Evolutionary conservation across 2,113 vertebrate genomes (phyloP), one percentile per base, ranked within the genome.

Genomic region (Colossoma macropomum): DNA sequence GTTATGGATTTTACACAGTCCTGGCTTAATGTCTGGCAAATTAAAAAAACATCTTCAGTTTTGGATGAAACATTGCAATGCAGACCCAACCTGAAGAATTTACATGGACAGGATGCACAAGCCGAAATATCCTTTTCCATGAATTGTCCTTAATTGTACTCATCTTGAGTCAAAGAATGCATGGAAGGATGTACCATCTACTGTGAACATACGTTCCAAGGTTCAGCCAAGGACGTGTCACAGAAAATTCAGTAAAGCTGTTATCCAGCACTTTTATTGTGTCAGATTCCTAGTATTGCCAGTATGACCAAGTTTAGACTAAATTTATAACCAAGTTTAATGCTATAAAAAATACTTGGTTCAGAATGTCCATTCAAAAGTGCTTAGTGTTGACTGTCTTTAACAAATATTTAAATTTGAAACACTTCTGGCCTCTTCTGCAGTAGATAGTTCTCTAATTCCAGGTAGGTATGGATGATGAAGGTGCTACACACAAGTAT

Each of bases 111-210:
- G 91, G 90, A 92, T 86, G 85, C 85, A 54, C n/a, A 80, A 32
- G 48, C 63, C 75, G 79, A 91, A 92, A 90, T 92, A 89, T 89
- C 88, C 91, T 34, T 85, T 92, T 93, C 92, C 92, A 86, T 84
- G 85, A 83, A 92, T 92, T 93, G 91, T 93, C 45, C 75, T 54
- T 52, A 77, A 83, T 79, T 89, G 81, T 76, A 77, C 77, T 86
- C 50, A 60, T 25, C 76, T 30, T 84, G 69, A 88, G 70, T 84
- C 56, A 56, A 76, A 82, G 87, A 86, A 87, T 83, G 77, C 60
- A 86, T 89, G 84, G 84, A 85, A 87, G 86, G 88, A 85, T 68
- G 75, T 54, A 48, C 38, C 28, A 87, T 87, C 81, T 89, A 88
- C 9, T 32, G 21, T 19, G 21, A 25, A 27, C 77, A 56, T 77